Evolutionary conservation across 2,113 vertebrate species (phyloP), one percentile per base, ranked within the genome.

Genomic region (Microtus oregoni): DNA sequence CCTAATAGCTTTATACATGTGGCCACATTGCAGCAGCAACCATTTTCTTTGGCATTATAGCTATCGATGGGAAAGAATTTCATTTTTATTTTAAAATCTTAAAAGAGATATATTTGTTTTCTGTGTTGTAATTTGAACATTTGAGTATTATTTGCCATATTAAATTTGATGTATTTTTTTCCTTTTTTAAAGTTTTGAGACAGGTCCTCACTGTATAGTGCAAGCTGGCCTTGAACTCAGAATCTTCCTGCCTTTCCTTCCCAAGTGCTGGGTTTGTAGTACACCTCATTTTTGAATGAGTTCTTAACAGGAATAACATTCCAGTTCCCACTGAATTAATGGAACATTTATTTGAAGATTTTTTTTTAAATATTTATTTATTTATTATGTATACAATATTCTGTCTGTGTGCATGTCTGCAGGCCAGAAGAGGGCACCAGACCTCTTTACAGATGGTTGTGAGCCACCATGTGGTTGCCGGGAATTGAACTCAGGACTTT

Each of bases 51-150:
- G 78, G 9, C 1, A 11, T 35, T 87, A 30, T 79, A 32, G 52
- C 47, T 90, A 68, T 92, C 32, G 65, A 13, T 65, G 86, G 90
- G n/a, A 77, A 85, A 89, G 3, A 28, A 61, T 50, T 96, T 55
- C 38, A 9, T 86, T 58, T 94, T 72, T 77, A 0, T 75, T 95
- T 77, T 81, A 72, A 95, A 94, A 94, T 93, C 32, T 72, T 83
- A 44, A 55, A 78, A 73, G 78, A 78, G 68, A 87, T 5, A 63
- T 58, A 41, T 13, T 13, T 22, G 58, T 75, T 89, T 67, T 28
- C 65, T 68, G 7, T 73, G 68, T 89, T 17, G 4, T 28, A 47
- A 79, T 72, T 90, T 58, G n/a, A 63, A 9, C 79, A 32, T 63
- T 73, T 77, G 58, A 15, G 28, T 61, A 65, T 7, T 77, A 35